Conservation (phyloP, 2,113 vertebrate species). For the Taxidea taxus region DNA sequence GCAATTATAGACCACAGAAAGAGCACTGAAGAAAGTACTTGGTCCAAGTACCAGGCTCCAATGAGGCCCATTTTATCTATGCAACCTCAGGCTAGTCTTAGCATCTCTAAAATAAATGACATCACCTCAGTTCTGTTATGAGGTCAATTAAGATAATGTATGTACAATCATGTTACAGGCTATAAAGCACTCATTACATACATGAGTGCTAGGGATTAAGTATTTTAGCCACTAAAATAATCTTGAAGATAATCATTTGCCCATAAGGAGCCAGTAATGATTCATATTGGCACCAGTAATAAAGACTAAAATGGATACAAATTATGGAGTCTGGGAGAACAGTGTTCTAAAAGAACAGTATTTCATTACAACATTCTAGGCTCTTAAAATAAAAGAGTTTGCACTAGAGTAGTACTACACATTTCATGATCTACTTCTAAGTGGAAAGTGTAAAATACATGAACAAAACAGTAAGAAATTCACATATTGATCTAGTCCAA, state of each 20-base stretch:
- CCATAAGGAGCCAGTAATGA: background rate
- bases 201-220: background rate
- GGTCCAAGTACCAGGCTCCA: background rate
- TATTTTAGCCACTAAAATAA: slow-evolving; percentile 27
- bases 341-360: background rate
- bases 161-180: background rate
- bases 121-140: background rate
- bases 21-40: background rate
- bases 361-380: slow-evolving; percentile 1
- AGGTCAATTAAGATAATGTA: background rate
- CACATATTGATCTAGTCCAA: background rate
- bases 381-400: background rate
- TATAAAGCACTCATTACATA: slow-evolving; percentile 8
- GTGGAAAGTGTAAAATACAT: background rate
- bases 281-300: background rate
- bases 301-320: slow-evolving; percentile 22
- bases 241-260: slow-evolving; percentile 3
- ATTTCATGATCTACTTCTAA: background rate
- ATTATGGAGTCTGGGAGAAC: background rate
- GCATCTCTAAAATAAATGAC: background rate
- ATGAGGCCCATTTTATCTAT: background rate
- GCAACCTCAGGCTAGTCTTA: background rate
- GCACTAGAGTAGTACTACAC: background rate
- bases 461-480: background rate
- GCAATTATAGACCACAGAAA: background rate